These are phyloP conservation scores for Hecatera dysodea DNA, from an alignment of 2,888 invertebrate species.

Conservation along the genomic window DNA sequence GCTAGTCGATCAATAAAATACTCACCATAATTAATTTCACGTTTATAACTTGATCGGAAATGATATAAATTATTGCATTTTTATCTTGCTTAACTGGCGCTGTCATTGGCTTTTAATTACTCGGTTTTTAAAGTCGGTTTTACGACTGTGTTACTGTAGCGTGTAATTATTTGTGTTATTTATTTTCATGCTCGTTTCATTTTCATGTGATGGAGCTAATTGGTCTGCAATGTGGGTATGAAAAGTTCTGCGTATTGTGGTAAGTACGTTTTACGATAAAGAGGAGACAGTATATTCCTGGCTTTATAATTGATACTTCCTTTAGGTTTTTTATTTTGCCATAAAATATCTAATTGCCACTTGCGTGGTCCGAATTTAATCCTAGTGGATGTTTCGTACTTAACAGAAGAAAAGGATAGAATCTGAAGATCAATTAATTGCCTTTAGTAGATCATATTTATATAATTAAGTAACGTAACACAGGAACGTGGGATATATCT, in stretches of 20 bases:
- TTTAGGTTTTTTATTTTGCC: neutral
- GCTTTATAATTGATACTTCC: neutral
- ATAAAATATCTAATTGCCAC: neutral
- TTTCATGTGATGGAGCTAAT: conserved; percentile 51
- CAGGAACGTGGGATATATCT: too few relatives aligned
- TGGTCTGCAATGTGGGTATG: conserved; percentile 14
- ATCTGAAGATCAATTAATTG: neutral
- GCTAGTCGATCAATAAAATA: conserved; percentile 67
- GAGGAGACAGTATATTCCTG: neutral
- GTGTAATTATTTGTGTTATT: conserved; percentile 54
- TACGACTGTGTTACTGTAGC: conserved; percentile 47
- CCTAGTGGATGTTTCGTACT: neutral
- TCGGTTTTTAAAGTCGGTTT: conserved; percentile 63
- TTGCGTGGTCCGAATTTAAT: neutral
- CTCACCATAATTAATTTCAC: conserved; percentile 71
- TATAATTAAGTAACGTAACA: too few relatives aligned
- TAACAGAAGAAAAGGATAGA: neutral
- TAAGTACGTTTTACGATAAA: conserved; percentile 2
- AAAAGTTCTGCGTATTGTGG: neutral
- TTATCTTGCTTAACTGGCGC: conserved; percentile 66
- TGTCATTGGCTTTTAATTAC: conserved; percentile 63
- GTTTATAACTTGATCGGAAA: conserved; percentile 69
- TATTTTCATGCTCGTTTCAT: conserved; percentile 48
- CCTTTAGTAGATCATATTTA: neutral
- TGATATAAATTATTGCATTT: conserved; percentile 73